Evolutionary conservation across 2,113 vertebrate species (phyloP), one percentile per base, ranked within the genome.

Genomic region (Colinus virginianus): DNA sequence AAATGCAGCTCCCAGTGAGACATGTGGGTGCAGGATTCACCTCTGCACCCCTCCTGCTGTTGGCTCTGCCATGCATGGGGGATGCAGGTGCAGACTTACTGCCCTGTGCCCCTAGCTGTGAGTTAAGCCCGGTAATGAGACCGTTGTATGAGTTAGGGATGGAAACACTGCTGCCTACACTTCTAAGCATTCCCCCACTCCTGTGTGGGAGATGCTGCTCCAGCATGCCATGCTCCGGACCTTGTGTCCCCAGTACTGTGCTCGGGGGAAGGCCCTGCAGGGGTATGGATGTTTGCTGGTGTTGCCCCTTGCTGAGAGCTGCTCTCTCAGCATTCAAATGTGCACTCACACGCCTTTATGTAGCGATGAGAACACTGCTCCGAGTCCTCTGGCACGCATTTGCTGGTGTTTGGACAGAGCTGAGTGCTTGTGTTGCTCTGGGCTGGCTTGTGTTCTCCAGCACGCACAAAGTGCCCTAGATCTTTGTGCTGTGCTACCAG

Each of bases 281-380:
- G 46, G 6, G 17, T 1, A 9, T 40, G 18, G 46, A 38, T 1
- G 0, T 22, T 59, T 5, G 45, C 7, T 2, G 64, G 56, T 8
- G 76, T 6, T 49, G 48, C 25, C 21, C 11, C 15, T 1, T 0
- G 2, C 30, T 1, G 26, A 63, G 70, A 34, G 70, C n/a, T 26
- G 70, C 56, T 62, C 20, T 56, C 64, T 32, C 13, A 1, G 15
- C 1, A 8, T 21, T 71, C 15, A 8, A 49, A 48, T 9, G 8
- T 40, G 0, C 30, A 2, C 32, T 58, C 8, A 25, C 16, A 1
- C 0, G 1, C 34, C 67, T 53, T 13, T 38, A 19, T 45, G 2
- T 14, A 16, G 53, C n/a, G 43, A 9, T 2, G 67, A 21, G 45
- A 55, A 43, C 1, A 30, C 4, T 1, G 64, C 30, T 25, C 2